Evolutionary conservation across 2,113 vertebrate species (phyloP).

Genomic region (Oncorhynchus tshawytscha): DNA sequence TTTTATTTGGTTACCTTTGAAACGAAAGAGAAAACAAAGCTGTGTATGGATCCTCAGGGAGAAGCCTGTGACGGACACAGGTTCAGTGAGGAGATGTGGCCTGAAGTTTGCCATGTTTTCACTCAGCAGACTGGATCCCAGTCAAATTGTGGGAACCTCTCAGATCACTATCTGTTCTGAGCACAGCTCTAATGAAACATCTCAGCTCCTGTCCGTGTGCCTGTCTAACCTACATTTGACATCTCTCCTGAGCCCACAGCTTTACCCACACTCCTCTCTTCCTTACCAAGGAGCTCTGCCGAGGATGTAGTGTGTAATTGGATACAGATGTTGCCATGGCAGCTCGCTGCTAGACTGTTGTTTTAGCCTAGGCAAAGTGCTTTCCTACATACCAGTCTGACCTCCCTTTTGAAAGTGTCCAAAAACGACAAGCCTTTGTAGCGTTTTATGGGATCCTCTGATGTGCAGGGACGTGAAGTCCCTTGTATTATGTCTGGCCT

Average conservation of each 20-base stretch:
- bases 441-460: constrained; percentile 71
- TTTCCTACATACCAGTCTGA: constrained; percentile 83
- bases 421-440: constrained; percentile 86
- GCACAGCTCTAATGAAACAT: constrained; percentile 68
- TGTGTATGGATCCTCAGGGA: background rate
- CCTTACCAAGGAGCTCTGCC: constrained; percentile 73
- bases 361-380: constrained; percentile 85
- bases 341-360: constrained; percentile 82
- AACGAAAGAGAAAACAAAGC: background rate
- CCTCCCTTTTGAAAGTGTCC: constrained; percentile 84
- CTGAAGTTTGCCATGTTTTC: background rate
- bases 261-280: constrained; percentile 72
- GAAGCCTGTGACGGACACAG: background rate
- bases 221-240: constrained; percentile 76
- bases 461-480: constrained; percentile 46
- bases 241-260: constrained; percentile 74
- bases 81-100: background rate
- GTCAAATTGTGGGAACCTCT: constrained; percentile 3
- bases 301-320: constrained; percentile 89
- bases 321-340: constrained; percentile 82
- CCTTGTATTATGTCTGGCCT: constrained; percentile 18
- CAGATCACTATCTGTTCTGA: constrained; percentile 7
- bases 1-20: background rate
- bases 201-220: constrained; percentile 56
- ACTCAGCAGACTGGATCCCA: background rate